These are phyloP conservation scores for Diplogasteroides magnus DNA, from an alignment of 1,140 invertebrate genomes.

Conservation along the genomic window DNA sequence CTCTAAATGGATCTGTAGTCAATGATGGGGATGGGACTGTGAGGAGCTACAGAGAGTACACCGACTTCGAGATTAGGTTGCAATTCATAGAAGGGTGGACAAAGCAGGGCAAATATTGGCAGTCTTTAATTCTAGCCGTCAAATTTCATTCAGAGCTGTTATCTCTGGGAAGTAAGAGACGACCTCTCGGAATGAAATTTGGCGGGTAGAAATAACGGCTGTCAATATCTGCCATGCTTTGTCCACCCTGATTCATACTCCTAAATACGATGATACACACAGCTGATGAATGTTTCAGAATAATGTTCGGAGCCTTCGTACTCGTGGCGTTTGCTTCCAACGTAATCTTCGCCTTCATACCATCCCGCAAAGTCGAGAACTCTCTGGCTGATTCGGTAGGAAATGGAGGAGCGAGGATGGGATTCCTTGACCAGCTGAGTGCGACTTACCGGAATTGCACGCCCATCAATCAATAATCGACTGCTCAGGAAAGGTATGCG, in stretches of 20 bases:
- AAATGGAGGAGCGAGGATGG: constrained; percentile 8
- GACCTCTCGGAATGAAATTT: too few species aligned
- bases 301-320: constrained; percentile 26
- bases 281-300: too few species aligned
- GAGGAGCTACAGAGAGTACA: neutral
- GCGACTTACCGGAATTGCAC: neutral
- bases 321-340: constrained; percentile 13
- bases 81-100: too few species aligned
- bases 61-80: neutral
- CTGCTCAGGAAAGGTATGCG: neutral
- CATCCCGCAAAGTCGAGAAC: constrained; percentile 18
- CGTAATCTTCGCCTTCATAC: constrained; percentile 21
- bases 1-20: too few species aligned
- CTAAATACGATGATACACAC: too few species aligned
- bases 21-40: too few species aligned
- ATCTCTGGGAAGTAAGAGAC: too few species aligned
- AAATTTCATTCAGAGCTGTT: too few species aligned
- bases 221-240: too few species aligned
- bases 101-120: neutral
- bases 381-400: constrained; percentile 20
- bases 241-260: too few species aligned
- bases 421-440: constrained; percentile 5
- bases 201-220: too few species aligned
- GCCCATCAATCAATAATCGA: neutral
- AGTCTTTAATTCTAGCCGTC: neutral